Conservation (phyloP, 2,113 vertebrate genomes). For the Oenanthe oenanthe region DNA sequence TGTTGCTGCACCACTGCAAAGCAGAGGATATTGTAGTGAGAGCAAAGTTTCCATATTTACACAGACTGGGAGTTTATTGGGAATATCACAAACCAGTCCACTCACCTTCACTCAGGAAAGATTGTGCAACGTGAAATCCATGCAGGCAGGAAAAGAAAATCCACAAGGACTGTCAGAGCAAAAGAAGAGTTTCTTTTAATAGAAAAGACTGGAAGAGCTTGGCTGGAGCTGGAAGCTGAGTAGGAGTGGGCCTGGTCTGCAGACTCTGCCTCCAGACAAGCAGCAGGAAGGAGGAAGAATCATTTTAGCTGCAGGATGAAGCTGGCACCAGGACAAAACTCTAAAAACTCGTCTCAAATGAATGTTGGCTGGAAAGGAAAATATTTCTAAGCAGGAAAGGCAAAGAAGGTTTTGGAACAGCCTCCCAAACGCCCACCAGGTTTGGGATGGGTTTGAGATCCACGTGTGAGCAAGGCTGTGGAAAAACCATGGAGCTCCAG, state of each 20-base stretch:
- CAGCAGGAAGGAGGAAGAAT: constrained; percentile 6
- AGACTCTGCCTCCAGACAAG: constrained; percentile 41
- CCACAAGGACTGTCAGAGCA: not conserved
- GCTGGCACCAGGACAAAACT: not conserved
- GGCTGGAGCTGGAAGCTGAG: constrained; percentile 25
- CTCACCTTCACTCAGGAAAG: not conserved
- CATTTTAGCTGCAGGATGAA: constrained; percentile 39
- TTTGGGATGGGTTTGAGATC: not conserved
- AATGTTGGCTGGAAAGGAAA: not conserved
- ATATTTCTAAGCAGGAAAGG: not conserved
- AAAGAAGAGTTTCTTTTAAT: not conserved
- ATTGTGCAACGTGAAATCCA: not conserved
- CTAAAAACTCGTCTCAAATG: not conserved
- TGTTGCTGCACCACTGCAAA: not conserved
- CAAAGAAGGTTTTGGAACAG: not conserved
- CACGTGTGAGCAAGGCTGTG: not conserved
- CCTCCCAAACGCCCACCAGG: not conserved
- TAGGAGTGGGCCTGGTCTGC: constrained; percentile 15
- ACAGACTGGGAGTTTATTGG: not conserved
- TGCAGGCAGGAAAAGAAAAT: not conserved
- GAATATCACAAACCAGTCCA: not conserved
- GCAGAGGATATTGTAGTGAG: not conserved
- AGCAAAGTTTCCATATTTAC: not conserved
- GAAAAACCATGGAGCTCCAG: not conserved
- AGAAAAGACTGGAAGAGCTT: constrained; percentile 4